Conservation (phyloP, 2,797 vertebrate genomes). For the Poliocrania exsul region DNA sequence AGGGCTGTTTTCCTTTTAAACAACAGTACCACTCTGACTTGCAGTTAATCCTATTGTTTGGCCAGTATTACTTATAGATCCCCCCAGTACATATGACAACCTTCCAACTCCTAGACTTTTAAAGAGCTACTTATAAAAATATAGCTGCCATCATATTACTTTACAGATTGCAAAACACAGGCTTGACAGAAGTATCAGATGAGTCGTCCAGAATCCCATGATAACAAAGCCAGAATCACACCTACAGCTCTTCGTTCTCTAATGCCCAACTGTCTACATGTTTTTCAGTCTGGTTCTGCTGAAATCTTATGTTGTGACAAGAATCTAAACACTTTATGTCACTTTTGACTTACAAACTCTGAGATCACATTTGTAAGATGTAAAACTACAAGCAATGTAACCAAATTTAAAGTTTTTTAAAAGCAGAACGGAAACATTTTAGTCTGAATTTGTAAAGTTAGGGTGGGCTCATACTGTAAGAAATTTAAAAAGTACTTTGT, state of each 20-base stretch:
- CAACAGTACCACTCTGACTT: neutral
- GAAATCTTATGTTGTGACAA: constrained; percentile 9
- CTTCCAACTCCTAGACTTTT: neutral
- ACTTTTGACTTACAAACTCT: neutral
- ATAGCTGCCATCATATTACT: neutral
- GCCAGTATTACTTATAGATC: neutral
- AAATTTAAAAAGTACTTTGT: neutral
- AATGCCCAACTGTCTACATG: neutral
- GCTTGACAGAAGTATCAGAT: neutral
- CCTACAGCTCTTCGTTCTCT: neutral
- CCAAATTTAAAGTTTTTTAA: neutral
- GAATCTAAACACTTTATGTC: neutral
- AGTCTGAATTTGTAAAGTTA: neutral
- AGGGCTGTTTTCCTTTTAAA: neutral
- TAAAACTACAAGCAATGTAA: neutral
- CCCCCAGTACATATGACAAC: neutral
- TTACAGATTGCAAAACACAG: neutral
- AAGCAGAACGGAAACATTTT: neutral
- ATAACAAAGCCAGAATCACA: neutral
- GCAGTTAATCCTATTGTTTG: neutral
- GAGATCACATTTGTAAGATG: neutral
- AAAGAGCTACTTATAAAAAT: neutral
- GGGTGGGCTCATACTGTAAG: neutral
- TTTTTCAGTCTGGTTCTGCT: neutral
- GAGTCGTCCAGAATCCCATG: neutral